Base-by-base conservation (phyloP, 2,797 vertebrate genomes). In the Enteromius viviparus region DNA sequence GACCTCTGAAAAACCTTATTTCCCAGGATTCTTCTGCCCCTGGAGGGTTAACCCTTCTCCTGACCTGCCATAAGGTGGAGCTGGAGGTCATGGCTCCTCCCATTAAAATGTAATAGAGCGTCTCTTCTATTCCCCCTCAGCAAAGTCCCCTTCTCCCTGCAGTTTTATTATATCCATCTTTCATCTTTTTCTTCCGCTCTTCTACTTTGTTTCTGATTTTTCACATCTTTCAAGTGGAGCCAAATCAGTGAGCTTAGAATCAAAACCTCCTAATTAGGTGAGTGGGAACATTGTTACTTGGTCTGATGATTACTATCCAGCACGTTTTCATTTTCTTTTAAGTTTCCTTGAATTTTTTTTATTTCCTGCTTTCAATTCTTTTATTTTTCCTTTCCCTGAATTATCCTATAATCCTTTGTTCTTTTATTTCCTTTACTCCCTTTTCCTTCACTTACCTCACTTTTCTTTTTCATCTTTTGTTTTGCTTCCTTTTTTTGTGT, bases 21-120 rank as follows among this genome's bases (percentile, higher is more conserved):
- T 85, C 86, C 84, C 86, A 87, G 71, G 85, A 89, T 75, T 83
- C 82, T 85, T 34, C 88, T 89, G 86, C 87, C 83, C 88, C 87
- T 68, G 49, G 53, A 81, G 85, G 81, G 82, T 87, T 88, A 60
- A 66, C 85, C 62, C 62, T 74, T 49, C 64, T 85, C 79, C 89
- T 89, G 89, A 89, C 91, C 90, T 87, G 79, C 83, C 68, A 84
- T 69, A 85, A 90, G 90, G 90, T 92, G 10, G 85, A 72, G 92
- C 93, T 90, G 89, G 87, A 87, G 92, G 85, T 93, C 92, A 92
- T 78, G 78, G 87, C 81, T 86, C 87, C 87, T 77, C 82, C 87
- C 82, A 90, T 93, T 92, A 92, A 91, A 93, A 91, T 92, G 90
- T 88, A 93, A 91, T 92, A 87, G 91, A 88, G 86, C 82, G 82